Evolutionary conservation across 1,140 invertebrate species (phyloP).

Genomic region (Phortica variegata): DNA sequence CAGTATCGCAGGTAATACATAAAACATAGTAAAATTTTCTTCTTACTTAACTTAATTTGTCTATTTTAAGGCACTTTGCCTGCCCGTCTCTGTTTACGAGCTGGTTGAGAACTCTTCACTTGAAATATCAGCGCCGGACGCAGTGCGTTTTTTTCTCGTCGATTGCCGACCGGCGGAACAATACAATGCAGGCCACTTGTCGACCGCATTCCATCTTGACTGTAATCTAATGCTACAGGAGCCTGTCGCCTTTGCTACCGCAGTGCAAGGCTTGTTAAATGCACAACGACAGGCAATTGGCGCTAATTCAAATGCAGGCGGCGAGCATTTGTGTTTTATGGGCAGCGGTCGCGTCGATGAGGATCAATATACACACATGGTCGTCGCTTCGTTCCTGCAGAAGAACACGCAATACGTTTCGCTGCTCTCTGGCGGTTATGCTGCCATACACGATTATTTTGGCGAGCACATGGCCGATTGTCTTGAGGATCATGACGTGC

Average conservation of each 20-base stretch:
- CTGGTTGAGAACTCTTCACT: conserved; percentile 77
- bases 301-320: conserved; percentile 84
- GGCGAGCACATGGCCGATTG: conserved; percentile 76
- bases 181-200: conserved; percentile 94
- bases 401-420: conserved; percentile 91
- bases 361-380: conserved; percentile 97
- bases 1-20: conserved; percentile 36
- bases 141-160: conserved; percentile 91
- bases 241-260: conserved; percentile 89
- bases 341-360: conserved; percentile 94
- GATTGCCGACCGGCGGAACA: conserved; percentile 96
- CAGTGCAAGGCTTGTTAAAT: conserved; percentile 88
- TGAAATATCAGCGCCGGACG: conserved; percentile 61
- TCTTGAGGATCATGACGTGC: conserved; percentile 78
- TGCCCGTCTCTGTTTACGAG: conserved; percentile 89
- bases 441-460: conserved; percentile 84
- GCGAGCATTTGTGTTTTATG: conserved; percentile 96
- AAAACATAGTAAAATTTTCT: conserved; percentile 61
- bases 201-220: conserved; percentile 97
- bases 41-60: conserved; percentile 49
- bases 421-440: conserved; percentile 89
- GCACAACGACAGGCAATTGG: conserved; percentile 88
- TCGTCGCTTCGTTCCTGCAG: conserved; percentile 95
- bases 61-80: conserved; percentile 88
- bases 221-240: conserved; percentile 97